Evolutionary conservation across 2,113 vertebrate genomes (phyloP).

Genomic region (Cinclus cinclus): DNA sequence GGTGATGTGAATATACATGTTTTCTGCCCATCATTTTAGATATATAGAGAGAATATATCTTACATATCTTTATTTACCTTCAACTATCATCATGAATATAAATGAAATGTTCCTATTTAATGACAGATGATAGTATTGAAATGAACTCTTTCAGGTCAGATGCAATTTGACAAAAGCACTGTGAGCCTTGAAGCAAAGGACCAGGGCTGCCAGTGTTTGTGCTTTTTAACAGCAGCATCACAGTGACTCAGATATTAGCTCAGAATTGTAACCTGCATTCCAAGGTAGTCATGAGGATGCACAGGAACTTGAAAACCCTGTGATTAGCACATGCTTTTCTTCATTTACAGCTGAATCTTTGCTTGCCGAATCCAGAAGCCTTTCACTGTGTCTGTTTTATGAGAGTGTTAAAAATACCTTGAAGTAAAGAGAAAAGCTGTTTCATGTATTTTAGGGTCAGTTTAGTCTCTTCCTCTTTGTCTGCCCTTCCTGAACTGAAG

Average conservation of each 20-base stretch:
- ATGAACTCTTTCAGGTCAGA: rapidly evolving
- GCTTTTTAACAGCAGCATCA: neutral
- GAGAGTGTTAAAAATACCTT: neutral
- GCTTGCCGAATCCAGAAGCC: neutral
- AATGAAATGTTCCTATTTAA: neutral
- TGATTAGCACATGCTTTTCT: neutral
- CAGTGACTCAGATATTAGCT: neutral
- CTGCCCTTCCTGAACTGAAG: neutral
- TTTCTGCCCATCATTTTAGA: neutral
- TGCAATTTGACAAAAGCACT: neutral
- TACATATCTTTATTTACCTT: neutral
- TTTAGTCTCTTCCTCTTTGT: neutral
- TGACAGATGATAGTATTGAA: neutral
- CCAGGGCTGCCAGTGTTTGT: neutral
- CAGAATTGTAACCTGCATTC: neutral
- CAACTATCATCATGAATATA: neutral
- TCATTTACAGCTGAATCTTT: neutral
- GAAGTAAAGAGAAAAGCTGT: neutral
- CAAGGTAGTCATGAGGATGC: neutral
- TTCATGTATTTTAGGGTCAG: neutral
- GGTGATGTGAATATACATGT: neutral
- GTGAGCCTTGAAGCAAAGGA: neutral
- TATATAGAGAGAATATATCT: rapidly evolving
- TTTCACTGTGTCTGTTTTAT: neutral
- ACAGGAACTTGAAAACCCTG: neutral